Evolutionary conservation across 2,113 vertebrate species (phyloP).

Genomic region (Thunnus maccoyii): DNA sequence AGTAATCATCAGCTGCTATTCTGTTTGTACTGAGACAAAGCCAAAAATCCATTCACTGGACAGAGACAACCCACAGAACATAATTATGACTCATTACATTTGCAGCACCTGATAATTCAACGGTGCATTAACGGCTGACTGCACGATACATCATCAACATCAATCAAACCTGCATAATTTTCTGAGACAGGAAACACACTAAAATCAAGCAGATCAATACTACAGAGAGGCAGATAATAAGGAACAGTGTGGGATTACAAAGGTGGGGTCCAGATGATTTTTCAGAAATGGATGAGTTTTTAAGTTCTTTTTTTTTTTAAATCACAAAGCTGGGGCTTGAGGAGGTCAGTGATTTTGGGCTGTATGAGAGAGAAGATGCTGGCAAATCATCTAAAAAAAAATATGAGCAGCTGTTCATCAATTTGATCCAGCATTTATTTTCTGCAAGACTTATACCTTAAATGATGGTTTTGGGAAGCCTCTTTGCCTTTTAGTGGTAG

Average conservation of each 20-base stretch:
- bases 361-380: conserved; percentile 6
- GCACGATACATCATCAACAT: conserved; percentile 42
- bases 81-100: conserved; percentile 56
- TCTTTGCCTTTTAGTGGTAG: conserved; percentile 14
- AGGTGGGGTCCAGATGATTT: conserved; percentile 50
- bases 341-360: conserved; percentile 17
- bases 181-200: conserved; percentile 5
- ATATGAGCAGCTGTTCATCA: conserved; percentile 2
- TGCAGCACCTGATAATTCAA: conserved; percentile 40
- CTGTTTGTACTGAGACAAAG: conserved; percentile 29
- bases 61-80: conserved; percentile 48
- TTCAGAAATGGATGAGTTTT: not conserved
- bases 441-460: conserved; percentile 3
- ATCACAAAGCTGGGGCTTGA: not conserved
- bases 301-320: not conserved
- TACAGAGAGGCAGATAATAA: conserved; percentile 17
- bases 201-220: conserved; percentile 47
- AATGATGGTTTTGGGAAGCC: conserved; percentile 25
- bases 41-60: conserved; percentile 48
- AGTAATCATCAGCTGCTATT: conserved; percentile 34
- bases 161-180: conserved; percentile 35
- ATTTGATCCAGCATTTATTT: not conserved
- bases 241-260: conserved; percentile 14
- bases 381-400: conserved; percentile 25
- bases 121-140: conserved; percentile 25